phyloP scores from a whole-genome alignment of 2,797 vertebrate genomes.

The Uromys caudimaculatus region DNA sequence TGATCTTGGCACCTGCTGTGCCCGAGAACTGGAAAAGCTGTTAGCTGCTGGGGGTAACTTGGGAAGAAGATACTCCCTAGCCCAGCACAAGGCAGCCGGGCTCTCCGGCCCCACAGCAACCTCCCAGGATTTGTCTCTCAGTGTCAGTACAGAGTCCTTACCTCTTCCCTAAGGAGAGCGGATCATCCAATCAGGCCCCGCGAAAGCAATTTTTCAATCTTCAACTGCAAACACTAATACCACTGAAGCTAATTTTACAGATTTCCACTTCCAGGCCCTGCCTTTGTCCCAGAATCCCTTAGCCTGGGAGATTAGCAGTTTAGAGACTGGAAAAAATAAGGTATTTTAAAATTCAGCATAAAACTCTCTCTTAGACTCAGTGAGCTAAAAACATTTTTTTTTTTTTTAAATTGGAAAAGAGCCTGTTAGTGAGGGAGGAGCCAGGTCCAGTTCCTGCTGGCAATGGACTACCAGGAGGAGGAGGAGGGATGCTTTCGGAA shows the following conservation, averaged over 20 bases:
- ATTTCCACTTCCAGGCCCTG: conserved; percentile 88
- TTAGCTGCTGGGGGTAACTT: background rate
- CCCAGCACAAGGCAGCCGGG: background rate
- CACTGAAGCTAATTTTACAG: conserved; percentile 90
- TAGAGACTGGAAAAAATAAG: conserved; percentile 87
- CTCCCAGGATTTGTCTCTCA: background rate
- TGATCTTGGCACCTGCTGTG: conserved; percentile 54
- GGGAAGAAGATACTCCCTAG: background rate
- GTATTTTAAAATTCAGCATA: conserved; percentile 88
- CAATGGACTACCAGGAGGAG: background rate
- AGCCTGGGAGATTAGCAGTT: conserved; percentile 88
- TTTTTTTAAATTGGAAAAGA: conserved; percentile 70
- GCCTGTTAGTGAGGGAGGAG: conserved; percentile 78
- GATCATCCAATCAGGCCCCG: conserved; percentile 79
- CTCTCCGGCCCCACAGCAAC: background rate
- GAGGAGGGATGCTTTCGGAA: background rate
- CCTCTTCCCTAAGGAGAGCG: conserved; percentile 55
- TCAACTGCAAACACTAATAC: conserved; percentile 88
- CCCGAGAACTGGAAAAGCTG: background rate
- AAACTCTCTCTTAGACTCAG: conserved; percentile 82
- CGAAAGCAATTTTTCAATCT: conserved; percentile 84
- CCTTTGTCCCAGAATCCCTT: conserved; percentile 90
- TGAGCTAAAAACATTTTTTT: conserved; percentile 74
- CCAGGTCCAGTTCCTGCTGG: background rate
- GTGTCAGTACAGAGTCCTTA: background rate